These are phyloP conservation scores for Corydoras sp. DNA, from an alignment of 2,113 vertebrate genomes.

Conservation along the genomic window DNA sequence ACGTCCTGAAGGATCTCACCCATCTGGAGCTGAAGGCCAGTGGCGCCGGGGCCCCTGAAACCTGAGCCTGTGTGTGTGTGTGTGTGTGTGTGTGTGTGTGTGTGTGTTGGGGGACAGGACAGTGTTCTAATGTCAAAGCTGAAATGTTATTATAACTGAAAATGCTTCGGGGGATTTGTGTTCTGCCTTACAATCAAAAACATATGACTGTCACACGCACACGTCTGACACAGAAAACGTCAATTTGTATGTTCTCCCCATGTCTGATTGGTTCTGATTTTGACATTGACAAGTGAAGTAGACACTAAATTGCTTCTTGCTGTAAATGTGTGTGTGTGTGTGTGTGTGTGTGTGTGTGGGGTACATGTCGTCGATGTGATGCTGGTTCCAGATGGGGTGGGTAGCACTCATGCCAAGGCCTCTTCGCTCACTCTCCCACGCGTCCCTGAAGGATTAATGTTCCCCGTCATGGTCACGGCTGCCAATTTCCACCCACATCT, in stretches of 20 bases:
- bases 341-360: background rate
- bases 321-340: background rate
- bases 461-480: background rate
- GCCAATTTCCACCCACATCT: background rate
- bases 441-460: constrained; percentile 45
- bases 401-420: constrained; percentile 37
- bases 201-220: no score
- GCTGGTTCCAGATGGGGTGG: no score
- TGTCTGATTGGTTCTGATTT: no score
- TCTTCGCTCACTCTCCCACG: constrained; percentile 11
- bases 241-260: no score
- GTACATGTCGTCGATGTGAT: no score
- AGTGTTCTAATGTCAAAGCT: background rate
- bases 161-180: no score
- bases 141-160: no score
- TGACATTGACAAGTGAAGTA: no score
- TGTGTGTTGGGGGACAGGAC: background rate
- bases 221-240: no score
- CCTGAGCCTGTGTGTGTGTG: constrained; percentile 30
- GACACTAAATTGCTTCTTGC: background rate
- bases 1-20: constrained; percentile 41
- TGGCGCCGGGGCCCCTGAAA: constrained; percentile 34
- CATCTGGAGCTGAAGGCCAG: constrained; percentile 42
- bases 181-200: no score
- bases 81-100: constrained; percentile 18